Base-by-base conservation (phyloP, 1,140 invertebrate genomes). In the Globodera rostochiensis region DNA sequence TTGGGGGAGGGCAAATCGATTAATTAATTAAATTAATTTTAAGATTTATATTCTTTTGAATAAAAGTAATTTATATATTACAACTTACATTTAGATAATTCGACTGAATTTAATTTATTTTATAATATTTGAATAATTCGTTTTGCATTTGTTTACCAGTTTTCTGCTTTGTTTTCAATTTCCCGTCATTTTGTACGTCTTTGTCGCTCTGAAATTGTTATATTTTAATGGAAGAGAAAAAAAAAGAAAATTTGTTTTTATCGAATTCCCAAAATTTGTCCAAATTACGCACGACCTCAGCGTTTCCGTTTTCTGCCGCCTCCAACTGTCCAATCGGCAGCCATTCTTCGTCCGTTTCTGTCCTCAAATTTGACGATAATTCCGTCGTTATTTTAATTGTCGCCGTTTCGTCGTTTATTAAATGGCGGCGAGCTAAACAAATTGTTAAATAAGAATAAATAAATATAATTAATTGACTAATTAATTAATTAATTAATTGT, bases 281-380 rank as follows among this genome's bases (percentile, higher is more conserved):
- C 47, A 64, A 7, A 5, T 64, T 69, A 11, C 67, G 67, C 1
- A 75, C 15, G 11, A 60, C 64, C 15, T 47, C 19, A 75, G 3
- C 13, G 7, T 75, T 75, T 45, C 8, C 74, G 19, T 76, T 57
- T 7, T 47, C 49, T 50, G 4, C 13, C 13, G 8, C 49, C 45
- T 71, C 36, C 69, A 78, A 6, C 70, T 78, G 60, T 49, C 69
- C 77, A 11, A 78, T 78, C 21, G 77, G 77, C 66, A 78, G 57
- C 77, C 77, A 78, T 69, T 78, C 77, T 47, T 46, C 77, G 49
- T 70, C 46, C 25, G 21, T 36, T 45, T 71, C 11, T 71, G 69
- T 9, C 69, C 36, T 45, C 36, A 36, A 71, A 78, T 78, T 64
- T 77, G 76, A 3, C 25, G 73, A 74, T 5, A 21, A 53, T 76